These are phyloP conservation scores for Telenomus remus DNA, from an alignment of 1,140 invertebrate genomes.

Conservation along the genomic window DNA sequence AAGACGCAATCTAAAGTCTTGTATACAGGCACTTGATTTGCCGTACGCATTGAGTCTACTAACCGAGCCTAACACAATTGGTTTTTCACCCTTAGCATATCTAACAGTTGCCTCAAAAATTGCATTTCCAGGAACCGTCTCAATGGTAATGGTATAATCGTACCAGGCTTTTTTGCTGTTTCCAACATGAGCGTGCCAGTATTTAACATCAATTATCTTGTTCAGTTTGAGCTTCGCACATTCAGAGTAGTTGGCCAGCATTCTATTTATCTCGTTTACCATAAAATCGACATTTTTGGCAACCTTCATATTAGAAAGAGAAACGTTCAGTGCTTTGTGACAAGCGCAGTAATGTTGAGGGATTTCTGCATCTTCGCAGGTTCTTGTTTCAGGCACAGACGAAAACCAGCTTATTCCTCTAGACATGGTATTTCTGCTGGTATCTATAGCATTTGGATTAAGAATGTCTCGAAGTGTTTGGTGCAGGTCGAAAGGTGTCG, in stretches of 20 bases:
- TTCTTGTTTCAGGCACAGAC: conserved; percentile 82
- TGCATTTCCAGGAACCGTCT: conserved; percentile 81
- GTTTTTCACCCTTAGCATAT: conserved; percentile 57
- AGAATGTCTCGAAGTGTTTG: conserved; percentile 81
- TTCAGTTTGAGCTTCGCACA: conserved; percentile 78
- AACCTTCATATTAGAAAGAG: conserved; percentile 73
- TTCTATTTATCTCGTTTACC: conserved; percentile 79
- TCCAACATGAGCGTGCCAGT: conserved; percentile 71
- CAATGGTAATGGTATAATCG: conserved; percentile 81
- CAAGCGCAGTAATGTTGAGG: conserved; percentile 91
- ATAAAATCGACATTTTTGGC: conserved; percentile 76
- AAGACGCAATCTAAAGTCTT: conserved; percentile 83
- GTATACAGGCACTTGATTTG: conserved; percentile 85
- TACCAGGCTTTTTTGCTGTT: conserved; percentile 69
- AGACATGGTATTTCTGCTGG: conserved; percentile 56
- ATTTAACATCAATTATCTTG: conserved; percentile 76
- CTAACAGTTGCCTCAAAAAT: conserved; percentile 86
- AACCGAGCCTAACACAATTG: conserved; percentile 77
- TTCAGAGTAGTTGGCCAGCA: conserved; percentile 77
- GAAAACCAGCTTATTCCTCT: conserved; percentile 85
- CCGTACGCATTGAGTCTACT: conserved; percentile 90
- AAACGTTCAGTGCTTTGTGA: conserved; percentile 77
- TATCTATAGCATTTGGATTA: conserved; percentile 67
- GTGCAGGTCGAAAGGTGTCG: conserved; percentile 80
- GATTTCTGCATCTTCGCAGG: conserved; percentile 84